These are phyloP conservation scores for Threskiornis aethiopicus DNA, from an alignment of 2,797 vertebrate species.

Conservation along the genomic window DNA sequence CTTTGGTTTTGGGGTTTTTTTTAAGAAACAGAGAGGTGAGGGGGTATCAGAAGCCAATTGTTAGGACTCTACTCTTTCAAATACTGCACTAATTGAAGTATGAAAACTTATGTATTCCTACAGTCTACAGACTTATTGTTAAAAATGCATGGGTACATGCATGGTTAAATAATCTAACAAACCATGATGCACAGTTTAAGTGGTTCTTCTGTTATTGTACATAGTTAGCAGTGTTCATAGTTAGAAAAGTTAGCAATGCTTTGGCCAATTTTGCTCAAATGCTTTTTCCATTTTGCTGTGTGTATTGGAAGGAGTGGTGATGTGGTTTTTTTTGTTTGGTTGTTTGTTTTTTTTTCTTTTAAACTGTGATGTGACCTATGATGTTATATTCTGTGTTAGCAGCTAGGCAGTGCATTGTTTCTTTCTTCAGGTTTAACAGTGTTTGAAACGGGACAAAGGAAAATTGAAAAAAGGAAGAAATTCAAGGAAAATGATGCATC, in stretches of 20 bases:
- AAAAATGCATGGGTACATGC: not conserved
- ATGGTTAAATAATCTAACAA: not conserved
- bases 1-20: not conserved
- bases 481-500: conserved; percentile 93
- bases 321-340: too few relatives aligned
- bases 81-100: not conserved
- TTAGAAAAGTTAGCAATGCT: not conserved
- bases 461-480: conserved; percentile 92
- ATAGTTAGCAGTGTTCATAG: not conserved
- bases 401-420: not conserved
- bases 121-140: not conserved
- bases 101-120: not conserved
- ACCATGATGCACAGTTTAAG: not conserved
- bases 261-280: not conserved
- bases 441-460: conserved; percentile 91
- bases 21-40: not conserved
- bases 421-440: conserved; percentile 88
- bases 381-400: not conserved
- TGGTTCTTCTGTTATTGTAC: not conserved
- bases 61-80: not conserved
- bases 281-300: not conserved
- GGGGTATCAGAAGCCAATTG: not conserved
- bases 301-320: not conserved
- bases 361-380: not conserved
- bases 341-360: not conserved